A percentile compares a stretch with the other conserved stretches of the same genome.
Evolutionary conservation across 2,888 invertebrate genomes (phyloP).

Genomic region (Cyrtodaria siliqua): DNA sequence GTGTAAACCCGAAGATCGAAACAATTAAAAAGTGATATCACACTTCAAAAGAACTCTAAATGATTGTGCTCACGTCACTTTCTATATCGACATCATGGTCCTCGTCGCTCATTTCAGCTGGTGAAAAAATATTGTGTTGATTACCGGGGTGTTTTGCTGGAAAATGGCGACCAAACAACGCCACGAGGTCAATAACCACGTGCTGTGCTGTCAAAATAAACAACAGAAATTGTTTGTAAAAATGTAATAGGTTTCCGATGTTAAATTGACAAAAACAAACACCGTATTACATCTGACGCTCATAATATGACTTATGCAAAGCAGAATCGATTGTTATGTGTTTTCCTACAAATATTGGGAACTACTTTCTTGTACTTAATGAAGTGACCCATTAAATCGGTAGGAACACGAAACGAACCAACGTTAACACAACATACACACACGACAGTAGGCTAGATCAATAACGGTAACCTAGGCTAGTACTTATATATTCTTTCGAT

Average conservation of each 20-base stretch:
- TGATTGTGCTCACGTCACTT: slow-evolving; percentile 92
- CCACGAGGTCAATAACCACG: slow-evolving; percentile 82
- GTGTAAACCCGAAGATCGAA: too few species aligned
- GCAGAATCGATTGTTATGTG: too few species aligned
- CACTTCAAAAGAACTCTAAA: neutral
- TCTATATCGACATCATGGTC: slow-evolving; percentile 97
- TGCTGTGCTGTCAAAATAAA: slow-evolving; percentile 66
- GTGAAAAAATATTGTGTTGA: slow-evolving; percentile 11
- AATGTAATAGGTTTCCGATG: too few species aligned
- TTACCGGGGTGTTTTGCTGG: slow-evolving; percentile 14
- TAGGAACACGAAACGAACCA: too few species aligned
- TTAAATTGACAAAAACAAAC: too few species aligned
- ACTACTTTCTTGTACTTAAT: slow-evolving; percentile 22
- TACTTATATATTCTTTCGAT: too few species aligned
- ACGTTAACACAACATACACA: too few species aligned
- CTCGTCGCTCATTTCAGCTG: slow-evolving; percentile 93
- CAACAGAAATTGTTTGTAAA: neutral
- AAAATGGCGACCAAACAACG: slow-evolving; percentile 81
- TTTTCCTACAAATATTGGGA: too few species aligned
- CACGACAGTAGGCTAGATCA: too few species aligned
- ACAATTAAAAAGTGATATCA: slow-evolving; percentile 1
- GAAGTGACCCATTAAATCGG: neutral
- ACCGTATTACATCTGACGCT: too few species aligned
- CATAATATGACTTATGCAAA: too few species aligned
- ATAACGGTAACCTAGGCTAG: too few species aligned